phyloP scores from a whole-genome alignment of 2,797 vertebrate species.

The Vespertilio murinus region DNA sequence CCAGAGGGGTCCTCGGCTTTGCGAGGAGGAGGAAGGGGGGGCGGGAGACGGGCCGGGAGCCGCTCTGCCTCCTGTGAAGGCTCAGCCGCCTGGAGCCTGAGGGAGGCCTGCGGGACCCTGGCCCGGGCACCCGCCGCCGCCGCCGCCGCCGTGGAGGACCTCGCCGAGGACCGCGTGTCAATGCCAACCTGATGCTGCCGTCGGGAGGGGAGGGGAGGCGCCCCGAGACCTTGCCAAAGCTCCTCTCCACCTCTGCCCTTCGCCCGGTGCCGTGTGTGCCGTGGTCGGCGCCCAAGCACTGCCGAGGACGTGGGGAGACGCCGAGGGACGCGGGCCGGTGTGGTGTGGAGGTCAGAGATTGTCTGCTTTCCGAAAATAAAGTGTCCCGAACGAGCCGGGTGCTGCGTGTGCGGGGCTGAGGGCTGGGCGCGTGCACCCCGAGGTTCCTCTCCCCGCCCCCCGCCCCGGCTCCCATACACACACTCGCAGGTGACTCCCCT shows the following conservation, averaged over 20 bases:
- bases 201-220: slow-evolving; percentile 83
- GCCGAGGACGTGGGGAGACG: slow-evolving; percentile 92
- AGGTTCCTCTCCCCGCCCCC: neutral
- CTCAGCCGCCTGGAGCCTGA: slow-evolving; percentile 72
- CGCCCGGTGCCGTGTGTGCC: slow-evolving; percentile 66
- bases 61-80: slow-evolving; percentile 75
- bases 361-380: slow-evolving; percentile 91
- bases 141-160: slow-evolving; percentile 19
- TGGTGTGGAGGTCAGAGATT: slow-evolving; percentile 81
- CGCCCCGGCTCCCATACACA: rapidly evolving
- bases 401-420: neutral
- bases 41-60: slow-evolving; percentile 72
- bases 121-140: slow-evolving; percentile 69
- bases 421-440: neutral
- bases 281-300: slow-evolving; percentile 85
- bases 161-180: slow-evolving; percentile 80
- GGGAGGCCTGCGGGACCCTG: slow-evolving; percentile 74
- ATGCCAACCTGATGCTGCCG: slow-evolving; percentile 71
- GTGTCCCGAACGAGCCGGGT: slow-evolving; percentile 81
- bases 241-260: slow-evolving; percentile 65
- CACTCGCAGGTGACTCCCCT: neutral
- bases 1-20: slow-evolving; percentile 81
- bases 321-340: slow-evolving; percentile 65
- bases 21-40: slow-evolving; percentile 74
- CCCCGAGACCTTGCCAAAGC: slow-evolving; percentile 74